A percentile compares a stretch with the other conserved stretches of the same genome.
Evolutionary conservation across 2,888 invertebrate genomes (phyloP).

Genomic region (Epinotia demarniana): DNA sequence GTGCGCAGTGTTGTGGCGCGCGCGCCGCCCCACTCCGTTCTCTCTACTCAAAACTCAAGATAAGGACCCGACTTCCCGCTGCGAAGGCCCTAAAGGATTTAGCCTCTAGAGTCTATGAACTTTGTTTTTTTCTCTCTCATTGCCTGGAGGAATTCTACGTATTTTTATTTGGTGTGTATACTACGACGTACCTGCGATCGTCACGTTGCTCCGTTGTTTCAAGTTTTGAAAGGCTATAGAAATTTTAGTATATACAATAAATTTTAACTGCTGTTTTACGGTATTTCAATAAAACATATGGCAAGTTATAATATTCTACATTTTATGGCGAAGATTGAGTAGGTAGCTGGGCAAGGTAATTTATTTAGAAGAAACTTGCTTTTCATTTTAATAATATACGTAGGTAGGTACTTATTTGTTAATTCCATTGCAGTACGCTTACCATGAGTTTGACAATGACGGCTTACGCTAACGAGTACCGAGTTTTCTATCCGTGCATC

Average conservation of each 20-base stretch:
- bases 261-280: constrained; percentile 27
- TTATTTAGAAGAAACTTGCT: background rate
- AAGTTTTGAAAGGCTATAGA: constrained; percentile 26
- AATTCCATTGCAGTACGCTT: too few species aligned
- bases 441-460: too few species aligned
- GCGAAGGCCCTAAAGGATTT: constrained; percentile 74
- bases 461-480: too few species aligned
- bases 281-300: constrained; percentile 23
- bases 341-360: background rate
- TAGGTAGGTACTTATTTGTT: too few species aligned
- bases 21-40: constrained; percentile 69
- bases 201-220: constrained; percentile 24
- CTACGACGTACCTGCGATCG: constrained; percentile 46
- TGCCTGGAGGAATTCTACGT: constrained; percentile 59
- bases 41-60: constrained; percentile 62
- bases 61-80: constrained; percentile 77
- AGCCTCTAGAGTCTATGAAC: constrained; percentile 68
- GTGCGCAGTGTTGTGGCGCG: constrained; percentile 67
- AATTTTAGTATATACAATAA: constrained; percentile 4
- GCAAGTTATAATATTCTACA: background rate
- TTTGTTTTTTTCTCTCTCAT: constrained; percentile 59
- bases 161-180: constrained; percentile 51
- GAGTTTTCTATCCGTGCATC: too few species aligned
- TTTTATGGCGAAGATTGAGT: constrained; percentile 5
- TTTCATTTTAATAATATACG: background rate